phyloP scores from a whole-genome alignment of 1,140 invertebrate species.

The Drosophila tsacasi region DNA sequence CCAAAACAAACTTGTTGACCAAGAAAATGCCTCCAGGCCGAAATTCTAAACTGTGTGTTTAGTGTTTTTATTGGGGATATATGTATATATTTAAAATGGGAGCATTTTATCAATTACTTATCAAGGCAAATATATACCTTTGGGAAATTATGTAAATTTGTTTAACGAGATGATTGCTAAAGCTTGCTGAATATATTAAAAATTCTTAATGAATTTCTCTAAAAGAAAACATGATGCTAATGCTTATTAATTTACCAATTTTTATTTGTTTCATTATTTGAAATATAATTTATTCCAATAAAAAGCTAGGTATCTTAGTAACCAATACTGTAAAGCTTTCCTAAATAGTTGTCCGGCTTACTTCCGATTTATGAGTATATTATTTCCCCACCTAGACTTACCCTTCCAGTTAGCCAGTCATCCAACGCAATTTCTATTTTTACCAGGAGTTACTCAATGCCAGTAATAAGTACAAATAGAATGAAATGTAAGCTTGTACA shows the following conservation, averaged over 20 bases:
- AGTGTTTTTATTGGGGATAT: too few species aligned
- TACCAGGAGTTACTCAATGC: conserved; percentile 24
- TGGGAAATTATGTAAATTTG: neutral
- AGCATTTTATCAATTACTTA: neutral
- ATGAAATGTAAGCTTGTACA: conserved; percentile 16
- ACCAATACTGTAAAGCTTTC: neutral
- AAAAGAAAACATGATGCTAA: neutral
- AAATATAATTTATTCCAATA: neutral
- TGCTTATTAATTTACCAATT: neutral
- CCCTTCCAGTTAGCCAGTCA: neutral
- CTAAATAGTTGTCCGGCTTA: neutral
- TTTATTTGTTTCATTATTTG: neutral
- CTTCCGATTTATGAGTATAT: neutral
- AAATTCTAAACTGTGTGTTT: neutral
- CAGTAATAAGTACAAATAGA: conserved; percentile 12
- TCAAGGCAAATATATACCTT: neutral
- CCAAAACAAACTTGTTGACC: conserved; percentile 28
- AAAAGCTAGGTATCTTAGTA: neutral
- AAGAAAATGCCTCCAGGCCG: neutral
- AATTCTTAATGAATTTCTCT: neutral
- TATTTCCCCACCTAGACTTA: neutral
- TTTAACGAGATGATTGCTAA: neutral
- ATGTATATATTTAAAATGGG: neutral
- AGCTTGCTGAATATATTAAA: neutral
- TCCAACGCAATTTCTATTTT: conserved; percentile 24